These are phyloP conservation scores for Sialis lutaria DNA, from an alignment of 2,888 invertebrate genomes.

Conservation along the genomic window DNA sequence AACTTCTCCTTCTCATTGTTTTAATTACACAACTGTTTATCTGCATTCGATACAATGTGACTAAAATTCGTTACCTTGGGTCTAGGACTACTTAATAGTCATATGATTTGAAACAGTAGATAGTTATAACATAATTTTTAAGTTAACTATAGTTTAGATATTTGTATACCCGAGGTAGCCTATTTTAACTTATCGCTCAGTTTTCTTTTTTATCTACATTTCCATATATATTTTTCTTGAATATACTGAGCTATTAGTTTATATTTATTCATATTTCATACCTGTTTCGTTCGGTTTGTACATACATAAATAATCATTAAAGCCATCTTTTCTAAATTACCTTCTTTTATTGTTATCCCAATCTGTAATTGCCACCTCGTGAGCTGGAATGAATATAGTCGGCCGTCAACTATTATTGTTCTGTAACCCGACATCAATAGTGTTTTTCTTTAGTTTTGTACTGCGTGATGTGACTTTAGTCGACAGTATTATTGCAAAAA, in stretches of 20 bases:
- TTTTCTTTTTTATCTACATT: background rate
- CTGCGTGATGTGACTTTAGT: too few relatives aligned
- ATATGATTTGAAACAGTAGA: background rate
- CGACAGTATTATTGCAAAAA: too few relatives aligned
- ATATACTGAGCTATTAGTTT: background rate
- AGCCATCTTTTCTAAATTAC: conserved; percentile 4
- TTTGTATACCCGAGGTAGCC: background rate
- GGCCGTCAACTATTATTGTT: too few relatives aligned
- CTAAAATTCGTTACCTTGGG: background rate
- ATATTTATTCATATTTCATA: conserved; percentile 4
- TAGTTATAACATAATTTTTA: background rate
- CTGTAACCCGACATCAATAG: too few relatives aligned
- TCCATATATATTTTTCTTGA: background rate
- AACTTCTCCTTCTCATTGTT: background rate
- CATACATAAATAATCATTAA: conserved; percentile 4
- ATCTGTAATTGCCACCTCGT: too few relatives aligned
- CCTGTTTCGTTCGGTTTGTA: conserved; percentile 4
- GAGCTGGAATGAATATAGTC: too few relatives aligned
- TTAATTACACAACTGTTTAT: background rate
- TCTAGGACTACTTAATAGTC: background rate
- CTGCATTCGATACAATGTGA: background rate
- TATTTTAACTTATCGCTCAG: background rate
- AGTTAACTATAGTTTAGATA: background rate
- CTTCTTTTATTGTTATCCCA: background rate
- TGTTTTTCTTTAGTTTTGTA: too few relatives aligned